Evolutionary conservation across 2,888 invertebrate genomes (phyloP), one percentile per base, ranked within the genome.

Genomic region (Aphidius colemani): DNA sequence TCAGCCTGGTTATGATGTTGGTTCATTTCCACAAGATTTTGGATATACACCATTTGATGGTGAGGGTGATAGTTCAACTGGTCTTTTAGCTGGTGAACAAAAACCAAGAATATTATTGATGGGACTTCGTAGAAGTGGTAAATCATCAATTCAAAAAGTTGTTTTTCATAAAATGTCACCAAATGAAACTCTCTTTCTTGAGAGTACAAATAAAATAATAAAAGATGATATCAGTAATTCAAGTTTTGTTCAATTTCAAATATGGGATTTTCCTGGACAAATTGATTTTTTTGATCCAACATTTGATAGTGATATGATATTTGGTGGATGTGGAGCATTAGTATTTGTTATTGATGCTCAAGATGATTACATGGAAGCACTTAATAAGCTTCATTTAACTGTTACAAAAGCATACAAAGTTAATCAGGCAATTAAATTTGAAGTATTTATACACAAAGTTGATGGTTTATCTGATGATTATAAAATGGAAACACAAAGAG

Each of bases 151-250:
- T 78, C 96, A 98, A 81, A 98, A 99, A 86, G 99, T 99, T 6
- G 99, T 99, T n/a, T 99, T 99, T 82, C 98, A 99, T 83, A 99
- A 99, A 85, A 99, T 99, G 96, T 97, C 98, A 3, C 99, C 99
- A 2, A 99, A 98, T 85, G 99, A 99, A 85, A 99, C 99, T 0
- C 85, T 99, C 61, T 99, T 99, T 81, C 85, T 99, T 69, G 99
- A 99, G 83, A 97, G 97, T 70, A 99, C 98, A 58, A 97, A 96
- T 82, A 96, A 98, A 87, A 96, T 99, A 72, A 94, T 96, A 4
- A 98, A 97, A 84, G 98, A 99, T 85, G 97, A 98, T 79, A 96
- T 99, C 68, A 95, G 95, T 75, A 97, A 97, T 83, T 91, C 92
- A 55, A 92, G 98, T 76, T 99, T 99, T 87, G 97, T 99, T 59